Base-by-base conservation (phyloP, 2,888 invertebrate species). In the Pollenia labialis region DNA sequence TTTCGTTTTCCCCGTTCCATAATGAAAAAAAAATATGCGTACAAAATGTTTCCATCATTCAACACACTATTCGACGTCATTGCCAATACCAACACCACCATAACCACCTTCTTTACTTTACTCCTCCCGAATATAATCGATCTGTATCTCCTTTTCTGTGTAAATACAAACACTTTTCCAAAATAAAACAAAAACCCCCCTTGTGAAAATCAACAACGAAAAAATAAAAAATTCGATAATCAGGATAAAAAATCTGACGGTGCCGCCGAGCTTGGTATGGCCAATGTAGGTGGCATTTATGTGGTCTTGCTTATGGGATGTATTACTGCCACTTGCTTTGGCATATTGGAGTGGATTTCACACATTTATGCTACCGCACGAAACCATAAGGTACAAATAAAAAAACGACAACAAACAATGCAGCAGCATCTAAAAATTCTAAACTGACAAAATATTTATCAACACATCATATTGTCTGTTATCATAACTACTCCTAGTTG, bases 271-370 rank as follows among this genome's bases (percentile, higher is more conserved):
- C 92, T 96, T 86, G 95, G 95, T 52, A 93, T 97, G 89, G 94
- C 95, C 88, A 96, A 96, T 92, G 94, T 95, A 40, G 95, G 95
- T 74, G 95, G 95, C 87, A 95, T 96, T 60, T 96, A 95, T 90
- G 94, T 95, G 60, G 95, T 96, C 62, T 92, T 96, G 69, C 93
- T 95, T 52, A 93, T 93, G 87, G 95, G 95, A 16, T 92, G 92
- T 90, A 89, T 91, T 87, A 90, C 93, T 66, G 93, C 92, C 88
- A 91, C 91, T 83, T 62, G 91, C 87, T 92, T 91, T 81, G 93
- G 93, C 50, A 88, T 92, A 86, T 82, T 91, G 87, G 92, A 93
- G 89, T 92, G 91, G 91, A 87, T 93, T 88, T 89, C 90, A 80
- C 90, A 90, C 89, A 85, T 91, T 88, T 92, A 90, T 86, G 90